Evolutionary conservation across 1,140 invertebrate species (phyloP), one percentile per base, ranked within the genome.

Genomic region (Drosophila paulistorum): DNA sequence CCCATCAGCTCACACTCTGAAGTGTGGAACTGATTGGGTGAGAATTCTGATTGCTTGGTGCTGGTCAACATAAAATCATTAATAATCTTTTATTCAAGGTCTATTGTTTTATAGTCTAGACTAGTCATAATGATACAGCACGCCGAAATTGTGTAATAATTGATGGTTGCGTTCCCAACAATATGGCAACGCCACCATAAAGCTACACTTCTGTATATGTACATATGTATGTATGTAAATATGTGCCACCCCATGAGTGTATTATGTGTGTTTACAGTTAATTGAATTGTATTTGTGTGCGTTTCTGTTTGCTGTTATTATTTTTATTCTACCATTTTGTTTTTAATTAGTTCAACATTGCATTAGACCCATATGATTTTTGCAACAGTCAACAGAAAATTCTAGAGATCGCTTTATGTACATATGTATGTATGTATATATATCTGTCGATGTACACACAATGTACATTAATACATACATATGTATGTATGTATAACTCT

Each of bases 401-500:
- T 59, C 57, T 35, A 59, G 57, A 59, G 33, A 58, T n/a, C 0
- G 30, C 65, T 61, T 79, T 79, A 79, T 2, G 20, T 39, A 37
- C 37, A 39, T 13, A 51, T 5, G 3, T 45, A 45, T 17, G 17
- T 17, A 17, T 17, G 17, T 17, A n/a, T n/a, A n/a, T n/a, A n/a
- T n/a, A n/a, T n/a, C n/a, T n/a, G n/a, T n/a, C n/a, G n/a, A n/a
- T n/a, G n/a, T n/a, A n/a, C n/a, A n/a, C n/a, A n/a, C n/a, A n/a
- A n/a, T n/a, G n/a, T n/a, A n/a, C n/a, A n/a, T n/a, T n/a, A n/a
- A n/a, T n/a, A n/a, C 14, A n/a, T 45, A 45, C 14, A 45, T n/a
- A n/a, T n/a, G n/a, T n/a, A n/a, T n/a, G n/a, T n/a, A n/a, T n/a
- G 41, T n/a, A 42, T 7, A 41, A 7, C 9, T 35, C 2, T n/a